phyloP scores from a whole-genome alignment of 2,888 invertebrate species.

The Barypeithes pellucidus region DNA sequence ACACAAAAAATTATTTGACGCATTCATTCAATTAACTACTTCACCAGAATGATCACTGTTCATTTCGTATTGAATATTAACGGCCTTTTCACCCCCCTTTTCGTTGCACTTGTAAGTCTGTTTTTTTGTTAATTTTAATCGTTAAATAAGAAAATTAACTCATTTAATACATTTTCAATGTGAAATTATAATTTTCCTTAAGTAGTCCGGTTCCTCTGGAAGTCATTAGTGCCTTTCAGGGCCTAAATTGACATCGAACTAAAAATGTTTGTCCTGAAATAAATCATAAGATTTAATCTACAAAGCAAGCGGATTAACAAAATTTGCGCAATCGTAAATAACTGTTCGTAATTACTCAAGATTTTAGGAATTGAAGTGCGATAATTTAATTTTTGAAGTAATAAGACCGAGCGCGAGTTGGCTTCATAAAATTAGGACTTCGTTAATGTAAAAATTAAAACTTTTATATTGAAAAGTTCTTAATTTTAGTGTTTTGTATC shows the following conservation, averaged over 20 bases:
- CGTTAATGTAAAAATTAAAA: too few relatives aligned
- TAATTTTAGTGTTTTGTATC: too few relatives aligned
- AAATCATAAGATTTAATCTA: conserved; percentile 54
- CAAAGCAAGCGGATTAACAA: conserved; percentile 53
- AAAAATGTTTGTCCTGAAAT: conserved; percentile 48
- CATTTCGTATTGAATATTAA: too few relatives aligned
- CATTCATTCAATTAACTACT: too few relatives aligned
- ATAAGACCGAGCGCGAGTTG: conserved; percentile 13
- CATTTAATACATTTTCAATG: too few relatives aligned
- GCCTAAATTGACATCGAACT: conserved; percentile 43
- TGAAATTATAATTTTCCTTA: conserved; percentile 44
- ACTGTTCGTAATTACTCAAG: conserved; percentile 52
- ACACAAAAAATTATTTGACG: too few relatives aligned
- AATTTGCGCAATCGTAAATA: conserved; percentile 55
- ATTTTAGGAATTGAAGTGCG: conserved; percentile 51
- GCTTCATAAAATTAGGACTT: neutral
- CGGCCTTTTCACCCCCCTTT: too few relatives aligned
- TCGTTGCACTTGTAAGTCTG: too few relatives aligned
- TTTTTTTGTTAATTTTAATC: too few relatives aligned
- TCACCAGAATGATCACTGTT: too few relatives aligned
- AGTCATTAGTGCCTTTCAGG: conserved; percentile 51
- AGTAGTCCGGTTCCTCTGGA: conserved; percentile 35
- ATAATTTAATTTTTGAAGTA: conserved; percentile 54
- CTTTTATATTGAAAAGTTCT: too few relatives aligned
- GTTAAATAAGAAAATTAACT: too few relatives aligned